These are phyloP conservation scores for Sympetrum striolatum DNA, from an alignment of 2,888 invertebrate species.

Conservation along the genomic window DNA sequence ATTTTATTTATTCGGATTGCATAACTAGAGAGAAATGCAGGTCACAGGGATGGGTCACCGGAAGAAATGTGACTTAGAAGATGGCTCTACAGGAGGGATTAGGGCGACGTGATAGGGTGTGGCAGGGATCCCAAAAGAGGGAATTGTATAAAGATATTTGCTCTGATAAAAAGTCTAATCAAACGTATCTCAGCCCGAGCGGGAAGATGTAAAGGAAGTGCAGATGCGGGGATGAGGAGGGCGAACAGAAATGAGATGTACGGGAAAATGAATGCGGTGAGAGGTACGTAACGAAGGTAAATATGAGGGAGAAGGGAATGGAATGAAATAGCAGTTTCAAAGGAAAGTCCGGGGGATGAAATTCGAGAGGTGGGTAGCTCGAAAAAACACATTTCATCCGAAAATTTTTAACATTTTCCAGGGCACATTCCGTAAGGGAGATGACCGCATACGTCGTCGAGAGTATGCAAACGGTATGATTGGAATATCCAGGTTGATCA, in stretches of 20 bases:
- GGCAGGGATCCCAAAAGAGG: neutral
- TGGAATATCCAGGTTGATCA: no score
- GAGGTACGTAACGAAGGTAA: neutral
- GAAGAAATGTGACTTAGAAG: no score
- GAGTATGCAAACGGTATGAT: no score
- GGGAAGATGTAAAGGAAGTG: neutral
- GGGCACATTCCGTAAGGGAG: neutral
- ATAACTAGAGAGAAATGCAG: no score
- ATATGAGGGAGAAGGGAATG: neutral
- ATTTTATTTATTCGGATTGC: no score
- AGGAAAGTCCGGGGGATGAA: neutral
- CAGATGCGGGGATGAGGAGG: neutral
- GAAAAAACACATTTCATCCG: neutral
- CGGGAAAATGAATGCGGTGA: neutral
- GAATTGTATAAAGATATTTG: neutral
- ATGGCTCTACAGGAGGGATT: no score
- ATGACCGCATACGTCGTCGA: neutral
- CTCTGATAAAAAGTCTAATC: neutral
- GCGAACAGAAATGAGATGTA: neutral
- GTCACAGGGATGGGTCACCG: no score
- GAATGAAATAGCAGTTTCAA: neutral
- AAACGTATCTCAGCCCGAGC: neutral
- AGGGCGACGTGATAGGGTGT: neutral
- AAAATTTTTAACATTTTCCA: neutral
- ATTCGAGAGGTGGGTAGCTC: neutral